phyloP scores from a whole-genome alignment of 2,888 invertebrate species.

The Conchocele bisecta region DNA sequence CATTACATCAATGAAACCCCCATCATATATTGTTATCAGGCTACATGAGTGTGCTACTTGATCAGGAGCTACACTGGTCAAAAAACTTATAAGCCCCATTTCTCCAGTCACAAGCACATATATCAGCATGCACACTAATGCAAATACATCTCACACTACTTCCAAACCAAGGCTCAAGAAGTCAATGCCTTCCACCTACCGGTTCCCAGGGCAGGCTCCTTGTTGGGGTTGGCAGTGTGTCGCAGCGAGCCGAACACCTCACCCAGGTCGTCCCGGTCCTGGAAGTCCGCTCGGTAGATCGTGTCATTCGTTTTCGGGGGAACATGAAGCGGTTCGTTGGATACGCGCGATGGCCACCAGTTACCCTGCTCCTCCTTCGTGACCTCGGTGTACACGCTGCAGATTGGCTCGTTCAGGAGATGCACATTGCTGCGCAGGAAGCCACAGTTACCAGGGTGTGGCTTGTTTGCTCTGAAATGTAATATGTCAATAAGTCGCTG shows the following conservation, averaged over 20 bases:
- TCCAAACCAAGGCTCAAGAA: too few species aligned
- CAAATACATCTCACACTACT: too few species aligned
- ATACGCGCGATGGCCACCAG: slow-evolving; percentile 78
- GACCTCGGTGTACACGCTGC: slow-evolving; percentile 74
- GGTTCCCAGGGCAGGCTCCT: slow-evolving; percentile 71
- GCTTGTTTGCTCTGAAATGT: slow-evolving; percentile 71
- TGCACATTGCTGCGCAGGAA: slow-evolving; percentile 79
- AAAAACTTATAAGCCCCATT: too few species aligned
- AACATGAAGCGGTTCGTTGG: slow-evolving; percentile 62
- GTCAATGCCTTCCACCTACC: slow-evolving; percentile 67
- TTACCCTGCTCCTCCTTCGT: slow-evolving; percentile 66
- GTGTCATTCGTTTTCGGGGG: slow-evolving; percentile 76
- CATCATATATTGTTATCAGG: too few species aligned
- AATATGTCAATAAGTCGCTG: too few species aligned
- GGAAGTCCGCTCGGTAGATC: slow-evolving; percentile 73
- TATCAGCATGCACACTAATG: too few species aligned
- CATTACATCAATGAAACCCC: too few species aligned
- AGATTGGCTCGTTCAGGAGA: slow-evolving; percentile 79
- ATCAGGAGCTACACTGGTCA: too few species aligned
- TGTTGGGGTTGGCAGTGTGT: slow-evolving; percentile 74
- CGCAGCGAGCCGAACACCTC: slow-evolving; percentile 60
- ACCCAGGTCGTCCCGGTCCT: slow-evolving; percentile 40
- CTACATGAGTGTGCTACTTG: too few species aligned
- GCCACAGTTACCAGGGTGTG: slow-evolving; percentile 74
- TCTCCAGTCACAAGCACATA: too few species aligned